phyloP scores from a whole-genome alignment of 2,888 invertebrate genomes.

The Drosophila percnosoma region DNA sequence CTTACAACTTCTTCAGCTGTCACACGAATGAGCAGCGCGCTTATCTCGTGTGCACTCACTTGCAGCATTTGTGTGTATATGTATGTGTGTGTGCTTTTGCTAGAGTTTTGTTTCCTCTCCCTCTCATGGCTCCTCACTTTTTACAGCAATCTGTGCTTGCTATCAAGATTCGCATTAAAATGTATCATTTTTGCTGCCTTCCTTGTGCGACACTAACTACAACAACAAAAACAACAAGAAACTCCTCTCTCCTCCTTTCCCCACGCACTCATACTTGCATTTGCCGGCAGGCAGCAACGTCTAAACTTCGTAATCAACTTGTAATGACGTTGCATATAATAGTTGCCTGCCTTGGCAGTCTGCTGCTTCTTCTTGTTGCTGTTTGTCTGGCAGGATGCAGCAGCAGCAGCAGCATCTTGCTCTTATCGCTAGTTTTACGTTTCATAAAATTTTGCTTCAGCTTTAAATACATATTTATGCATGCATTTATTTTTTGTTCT shows the following conservation, averaged over 20 bases:
- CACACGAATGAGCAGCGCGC: slow-evolving; percentile 76
- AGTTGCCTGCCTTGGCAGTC: slow-evolving; percentile 48
- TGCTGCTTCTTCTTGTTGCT: slow-evolving; percentile 31
- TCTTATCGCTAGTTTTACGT: slow-evolving; percentile 82
- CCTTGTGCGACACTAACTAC: slow-evolving; percentile 64
- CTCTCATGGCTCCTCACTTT: slow-evolving; percentile 35
- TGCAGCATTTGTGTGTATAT: slow-evolving; percentile 46
- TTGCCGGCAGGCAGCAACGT: slow-evolving; percentile 58
- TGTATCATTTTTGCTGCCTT: slow-evolving; percentile 82
- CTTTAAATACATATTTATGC: slow-evolving; percentile 59
- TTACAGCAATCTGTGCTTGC: slow-evolving; percentile 79
- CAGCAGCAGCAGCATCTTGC: slow-evolving; percentile 10
- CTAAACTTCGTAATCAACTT: slow-evolving; percentile 78
- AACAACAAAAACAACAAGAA: slow-evolving; percentile 28
- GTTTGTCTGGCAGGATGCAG: slow-evolving; percentile 44
- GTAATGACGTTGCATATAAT: slow-evolving; percentile 78
- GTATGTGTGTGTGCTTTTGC: slow-evolving; percentile 50
- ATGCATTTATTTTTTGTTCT: slow-evolving; percentile 18
- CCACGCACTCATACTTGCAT: slow-evolving; percentile 14
- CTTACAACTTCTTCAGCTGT: slow-evolving; percentile 76
- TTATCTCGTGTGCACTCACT: slow-evolving; percentile 69
- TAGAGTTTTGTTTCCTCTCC: slow-evolving; percentile 77
- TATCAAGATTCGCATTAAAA: slow-evolving; percentile 84
- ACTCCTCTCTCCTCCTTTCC: not conserved
- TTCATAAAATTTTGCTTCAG: slow-evolving; percentile 81